These are phyloP conservation scores for Apis laboriosa DNA, from an alignment of 1,140 invertebrate species.

Conservation along the genomic window DNA sequence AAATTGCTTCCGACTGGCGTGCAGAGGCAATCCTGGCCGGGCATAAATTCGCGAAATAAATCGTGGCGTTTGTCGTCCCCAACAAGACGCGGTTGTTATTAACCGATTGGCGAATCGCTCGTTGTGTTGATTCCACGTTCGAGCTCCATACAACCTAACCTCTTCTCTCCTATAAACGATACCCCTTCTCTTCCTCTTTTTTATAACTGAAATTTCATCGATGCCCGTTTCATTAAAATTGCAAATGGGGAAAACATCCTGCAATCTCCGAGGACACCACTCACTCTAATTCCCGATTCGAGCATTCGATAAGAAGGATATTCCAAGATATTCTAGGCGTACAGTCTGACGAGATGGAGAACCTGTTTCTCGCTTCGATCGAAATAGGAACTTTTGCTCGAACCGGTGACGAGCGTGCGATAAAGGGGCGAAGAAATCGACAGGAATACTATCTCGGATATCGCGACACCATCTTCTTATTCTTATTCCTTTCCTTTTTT, in stretches of 20 bases:
- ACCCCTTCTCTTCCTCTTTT: too few species aligned
- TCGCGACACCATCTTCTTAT: neutral
- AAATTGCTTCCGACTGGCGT: conserved; percentile 78
- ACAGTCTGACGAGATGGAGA: neutral
- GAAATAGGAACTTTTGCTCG: neutral
- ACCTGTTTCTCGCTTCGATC: neutral
- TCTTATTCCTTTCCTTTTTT: neutral
- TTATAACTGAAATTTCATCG: neutral
- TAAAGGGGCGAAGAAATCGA: neutral
- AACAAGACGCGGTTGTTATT: conserved; percentile 55
- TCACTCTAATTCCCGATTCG: conserved; percentile 16
- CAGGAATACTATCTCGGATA: neutral
- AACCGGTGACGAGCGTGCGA: neutral
- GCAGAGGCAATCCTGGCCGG: conserved; percentile 26
- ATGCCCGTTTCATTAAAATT: neutral
- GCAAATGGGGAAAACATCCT: neutral
- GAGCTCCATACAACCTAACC: fast-evolving
- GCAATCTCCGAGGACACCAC: too few species aligned
- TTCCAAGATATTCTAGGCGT: neutral
- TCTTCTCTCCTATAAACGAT: too few species aligned
- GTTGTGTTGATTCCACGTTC: neutral
- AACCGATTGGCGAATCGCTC: conserved; percentile 20
- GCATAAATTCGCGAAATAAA: conserved; percentile 65
- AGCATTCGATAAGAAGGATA: neutral
- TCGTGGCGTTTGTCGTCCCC: conserved; percentile 49